Evolutionary conservation across 2,888 invertebrate species (phyloP), one percentile per base, ranked within the genome.

Genomic region (Drosophila suboccidentalis): DNA sequence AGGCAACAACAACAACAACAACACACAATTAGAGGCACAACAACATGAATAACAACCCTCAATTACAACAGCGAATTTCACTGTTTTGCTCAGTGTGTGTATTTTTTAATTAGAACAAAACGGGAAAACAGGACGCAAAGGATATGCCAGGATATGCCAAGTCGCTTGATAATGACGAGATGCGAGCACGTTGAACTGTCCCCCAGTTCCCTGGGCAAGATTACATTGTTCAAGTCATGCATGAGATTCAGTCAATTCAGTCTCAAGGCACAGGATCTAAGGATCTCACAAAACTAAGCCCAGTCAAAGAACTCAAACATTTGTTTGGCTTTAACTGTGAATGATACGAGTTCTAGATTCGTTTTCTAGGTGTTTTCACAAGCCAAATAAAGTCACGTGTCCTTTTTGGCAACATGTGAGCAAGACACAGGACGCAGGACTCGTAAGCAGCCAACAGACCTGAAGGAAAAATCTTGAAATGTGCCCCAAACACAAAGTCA

Each of bases 321-420:
- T 34, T 54, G 3, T 10, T 26, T 26, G 9, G 32, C 29, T 10
- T n/a, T 1, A 4, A 11, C 26, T 11, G 4, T 64, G 73, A 61
- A 68, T 72, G 78, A 76, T 73, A 17, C 22, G 46, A 32, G 29
- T 11, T 38, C 17, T 29, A 47, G 44, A 44, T 57, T 57, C 44
- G 15, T 8, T 63, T 51, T 47, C 41, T 57, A 73, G 76, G 61
- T 73, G 78, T 78, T 60, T 70, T 59, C 59, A 41, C 44, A 50
- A 66, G 41, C 15, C 72, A 77, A 77, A 78, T 47, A 76, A 59
- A 71, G 84, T 68, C 87, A 87, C 90, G 90, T 87, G 90, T 78
- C 71, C 64, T 75, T 29, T 66, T 66, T 49, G 77, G 46, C 74
- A 87, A 89, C 71, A 76, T 82, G 75, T 84, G 59, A 76, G 73